Evolutionary conservation across 2,797 vertebrate genomes (phyloP).

Genomic region (Megalops cyprinoides): DNA sequence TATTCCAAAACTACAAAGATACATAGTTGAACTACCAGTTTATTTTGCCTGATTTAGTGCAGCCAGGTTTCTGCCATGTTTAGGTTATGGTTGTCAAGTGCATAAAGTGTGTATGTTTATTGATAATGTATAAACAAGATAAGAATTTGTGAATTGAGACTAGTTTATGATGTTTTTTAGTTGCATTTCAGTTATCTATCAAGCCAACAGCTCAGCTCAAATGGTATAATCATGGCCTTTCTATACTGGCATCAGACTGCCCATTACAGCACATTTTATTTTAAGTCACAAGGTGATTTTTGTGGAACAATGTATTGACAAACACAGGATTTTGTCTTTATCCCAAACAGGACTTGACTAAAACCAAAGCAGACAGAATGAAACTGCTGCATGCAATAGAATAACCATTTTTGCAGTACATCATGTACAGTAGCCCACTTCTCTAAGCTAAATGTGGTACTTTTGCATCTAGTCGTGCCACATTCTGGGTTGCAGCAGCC

Average conservation of each 20-base stretch:
- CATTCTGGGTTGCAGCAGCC: neutral
- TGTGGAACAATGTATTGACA: neutral
- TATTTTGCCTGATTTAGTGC: too few species aligned
- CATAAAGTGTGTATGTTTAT: too few species aligned
- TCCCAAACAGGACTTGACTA: neutral
- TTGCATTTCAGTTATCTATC: too few species aligned
- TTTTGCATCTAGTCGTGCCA: neutral
- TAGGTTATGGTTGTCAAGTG: too few species aligned
- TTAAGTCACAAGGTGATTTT: neutral
- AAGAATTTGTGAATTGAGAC: too few species aligned
- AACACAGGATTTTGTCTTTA: neutral
- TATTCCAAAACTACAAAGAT: too few species aligned
- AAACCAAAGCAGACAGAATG: neutral
- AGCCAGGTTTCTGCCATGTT: too few species aligned
- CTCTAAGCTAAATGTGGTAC: neutral
- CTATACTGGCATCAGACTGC: neutral
- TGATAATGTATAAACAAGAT: too few species aligned
- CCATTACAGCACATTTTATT: neutral
- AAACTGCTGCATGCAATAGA: neutral
- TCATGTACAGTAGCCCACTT: neutral
- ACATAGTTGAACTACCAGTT: too few species aligned
- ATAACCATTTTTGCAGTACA: neutral
- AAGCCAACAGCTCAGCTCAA: too few species aligned
- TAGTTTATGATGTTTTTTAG: too few species aligned
- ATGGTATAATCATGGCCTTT: neutral